Conservation (phyloP, 2,113 vertebrate genomes). For the Macroglossus sobrinus region DNA sequence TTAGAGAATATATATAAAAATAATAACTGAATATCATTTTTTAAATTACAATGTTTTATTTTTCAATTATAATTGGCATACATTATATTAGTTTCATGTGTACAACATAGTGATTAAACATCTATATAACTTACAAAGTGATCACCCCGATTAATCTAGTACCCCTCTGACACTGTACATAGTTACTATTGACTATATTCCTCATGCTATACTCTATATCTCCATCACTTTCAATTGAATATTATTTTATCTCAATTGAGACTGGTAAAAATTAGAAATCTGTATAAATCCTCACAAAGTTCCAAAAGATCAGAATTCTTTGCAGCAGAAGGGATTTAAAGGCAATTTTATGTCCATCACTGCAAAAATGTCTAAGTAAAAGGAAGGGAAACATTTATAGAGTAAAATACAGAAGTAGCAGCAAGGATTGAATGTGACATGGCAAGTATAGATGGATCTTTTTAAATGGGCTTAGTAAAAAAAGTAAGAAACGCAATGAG, state of each 20-base stretch:
- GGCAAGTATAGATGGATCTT: neutral
- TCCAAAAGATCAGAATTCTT: neutral
- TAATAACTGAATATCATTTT: neutral
- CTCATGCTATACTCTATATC: too few relatives aligned
- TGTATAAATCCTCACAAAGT: neutral
- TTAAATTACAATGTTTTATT: too few relatives aligned
- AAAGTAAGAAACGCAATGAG: neutral
- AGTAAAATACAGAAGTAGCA: neutral
- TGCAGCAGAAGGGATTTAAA: neutral
- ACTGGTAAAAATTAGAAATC: neutral
- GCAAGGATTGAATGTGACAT: neutral
- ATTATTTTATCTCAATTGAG: neutral
- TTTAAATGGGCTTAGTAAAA: neutral
- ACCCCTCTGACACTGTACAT: too few relatives aligned
- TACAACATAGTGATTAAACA: too few relatives aligned
- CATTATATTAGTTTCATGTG: too few relatives aligned
- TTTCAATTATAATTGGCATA: too few relatives aligned
- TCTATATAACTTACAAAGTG: too few relatives aligned
- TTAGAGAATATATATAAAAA: neutral
- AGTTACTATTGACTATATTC: too few relatives aligned
- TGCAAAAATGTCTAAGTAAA: neutral
- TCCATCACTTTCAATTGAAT: neutral
- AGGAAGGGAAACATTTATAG: neutral
- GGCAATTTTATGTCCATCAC: neutral
- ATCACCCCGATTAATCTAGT: too few relatives aligned